Evolutionary conservation across 2,888 invertebrate species (phyloP), one percentile per base, ranked within the genome.

Genomic region (Pandemis heparana): DNA sequence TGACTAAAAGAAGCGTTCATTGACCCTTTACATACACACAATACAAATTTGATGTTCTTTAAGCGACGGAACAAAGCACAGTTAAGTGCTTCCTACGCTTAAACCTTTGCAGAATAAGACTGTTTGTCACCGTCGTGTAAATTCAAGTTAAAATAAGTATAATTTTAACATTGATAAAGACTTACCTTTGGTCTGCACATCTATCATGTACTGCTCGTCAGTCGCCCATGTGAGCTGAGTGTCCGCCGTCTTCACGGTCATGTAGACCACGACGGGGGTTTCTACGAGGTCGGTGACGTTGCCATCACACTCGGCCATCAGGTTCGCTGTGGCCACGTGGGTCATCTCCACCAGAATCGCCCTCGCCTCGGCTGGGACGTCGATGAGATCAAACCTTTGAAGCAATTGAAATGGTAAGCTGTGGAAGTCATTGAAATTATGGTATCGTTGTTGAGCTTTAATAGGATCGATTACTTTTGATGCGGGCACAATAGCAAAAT

Each of bases 121-220:
- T 32, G 23, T 4, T 32, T 32, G 23, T 32, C 23, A 32, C 2
- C 23, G 4, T 2, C 4, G 23, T 2, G 23, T 32, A 2, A 32
- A 32, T 32, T 32, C 4, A 32, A 32, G 23, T 32, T 32, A 2
- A 32, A 32, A 2, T 32, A 32, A 32, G 2, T 23, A 23, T 23
- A 23, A 23, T 23, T 23, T 23, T 23, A 23, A 23, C 23, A 23
- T 2, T 32, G 23, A 32, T 2, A 60, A n/a, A n/a, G 71, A 77
- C 75, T 71, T 77, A 96, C 96, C 95, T 90, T 94, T 94, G 64
- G 93, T 94, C 73, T 95, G 90, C 12, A 96, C 89, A 76, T 95
- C 94, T 61, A 97, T 85, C 71, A 86, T 87, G 82, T 97, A 97
- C 48, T 95, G 94, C 87, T 97, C 97, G 77, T 96, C 95, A 0